A percentile compares a stretch with the other conserved stretches of the same genome.
phyloP scores from a whole-genome alignment of 2,797 vertebrate genomes.

The Catamblyrhynchus diadema region DNA sequence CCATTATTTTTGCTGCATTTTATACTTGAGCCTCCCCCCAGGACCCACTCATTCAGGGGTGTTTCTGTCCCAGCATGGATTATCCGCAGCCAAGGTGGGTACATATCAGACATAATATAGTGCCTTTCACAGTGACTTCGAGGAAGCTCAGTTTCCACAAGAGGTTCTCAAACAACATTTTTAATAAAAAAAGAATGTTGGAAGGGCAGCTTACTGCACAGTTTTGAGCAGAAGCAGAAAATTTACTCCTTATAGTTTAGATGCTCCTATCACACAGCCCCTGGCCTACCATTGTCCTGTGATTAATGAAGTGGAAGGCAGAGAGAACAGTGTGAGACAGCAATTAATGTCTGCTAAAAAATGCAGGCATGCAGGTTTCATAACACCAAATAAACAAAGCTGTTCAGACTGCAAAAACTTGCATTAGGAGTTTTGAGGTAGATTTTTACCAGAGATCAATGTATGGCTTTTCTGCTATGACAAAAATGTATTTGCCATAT shows the following conservation, averaged over 20 bases:
- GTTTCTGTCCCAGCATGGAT: not conserved
- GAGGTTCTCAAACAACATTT: not conserved
- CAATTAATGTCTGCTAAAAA: constrained; percentile 22
- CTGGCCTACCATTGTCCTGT: not conserved
- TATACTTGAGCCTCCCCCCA: not conserved
- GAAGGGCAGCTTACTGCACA: not conserved
- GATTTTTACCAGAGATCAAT: not conserved
- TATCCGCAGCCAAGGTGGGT: not conserved
- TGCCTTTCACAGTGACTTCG: not conserved
- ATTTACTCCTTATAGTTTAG: not conserved
- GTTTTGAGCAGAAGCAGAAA: not conserved
- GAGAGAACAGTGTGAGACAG: not conserved
- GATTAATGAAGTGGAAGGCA: constrained; percentile 19
- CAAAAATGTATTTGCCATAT: not conserved
- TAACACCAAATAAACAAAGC: not conserved
- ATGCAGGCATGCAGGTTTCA: not conserved
- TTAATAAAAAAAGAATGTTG: not conserved
- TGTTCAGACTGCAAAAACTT: not conserved
- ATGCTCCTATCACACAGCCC: not conserved
- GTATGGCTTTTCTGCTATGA: not conserved
- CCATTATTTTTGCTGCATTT: not conserved
- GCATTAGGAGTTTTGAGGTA: not conserved
- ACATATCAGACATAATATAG: not conserved
- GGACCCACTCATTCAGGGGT: rapidly evolving
- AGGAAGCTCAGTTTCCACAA: not conserved